Base-by-base conservation (phyloP, 1,140 invertebrate species). In the Lordiphosa clarofinis region DNA sequence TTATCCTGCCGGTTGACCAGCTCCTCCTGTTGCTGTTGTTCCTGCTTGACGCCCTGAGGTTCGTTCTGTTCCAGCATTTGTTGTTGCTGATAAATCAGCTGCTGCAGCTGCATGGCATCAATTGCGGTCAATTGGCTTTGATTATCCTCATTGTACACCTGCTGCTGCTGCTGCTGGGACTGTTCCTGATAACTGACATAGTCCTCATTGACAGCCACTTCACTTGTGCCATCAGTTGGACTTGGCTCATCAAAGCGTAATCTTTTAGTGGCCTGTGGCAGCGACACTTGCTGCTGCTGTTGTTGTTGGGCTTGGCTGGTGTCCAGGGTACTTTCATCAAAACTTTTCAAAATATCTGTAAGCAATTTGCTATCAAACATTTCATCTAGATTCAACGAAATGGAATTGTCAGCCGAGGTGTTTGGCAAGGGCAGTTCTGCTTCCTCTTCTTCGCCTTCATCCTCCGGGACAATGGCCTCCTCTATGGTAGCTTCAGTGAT, bases 311-410 rank as follows among this genome's bases (percentile, higher is more conserved):
- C 47, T n/a, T 61, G 76, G 33, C 76, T 55, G 38, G 69, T 67
- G 60, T 87, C 86, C 12, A 88, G 38, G 1, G 66, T 86, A 55
- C 74, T 87, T 56, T 87, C 86, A 59, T 87, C 86, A 19, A 88
- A 88, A 24, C 72, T 87, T 31, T 78, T 88, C 4, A 88, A 54
- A 1, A 88, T 87, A 31, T 88, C 86, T 33, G 87, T 87, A 40
- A 88, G 87, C 7, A 88, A 70, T 59, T 88, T 88, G 56, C 86
- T 86, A 52, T 88, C 86, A 15, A 87, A 66, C 81, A 88, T 78
- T 10, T 86, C 86, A 31, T 87, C 86, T 8, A 88, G 56, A 0
- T 73, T 87, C n/a, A 86, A 54, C 2, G 78, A 84, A 48, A 87
- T 88, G 40, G 86, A 87, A 60, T 86, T 88, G 12, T 88, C 86